Percentiles rank a stretch among this genome's conserved stretches.
Evolutionary conservation across 1,140 invertebrate species (phyloP).

Genomic region (Pogonognathellus flavescens): DNA sequence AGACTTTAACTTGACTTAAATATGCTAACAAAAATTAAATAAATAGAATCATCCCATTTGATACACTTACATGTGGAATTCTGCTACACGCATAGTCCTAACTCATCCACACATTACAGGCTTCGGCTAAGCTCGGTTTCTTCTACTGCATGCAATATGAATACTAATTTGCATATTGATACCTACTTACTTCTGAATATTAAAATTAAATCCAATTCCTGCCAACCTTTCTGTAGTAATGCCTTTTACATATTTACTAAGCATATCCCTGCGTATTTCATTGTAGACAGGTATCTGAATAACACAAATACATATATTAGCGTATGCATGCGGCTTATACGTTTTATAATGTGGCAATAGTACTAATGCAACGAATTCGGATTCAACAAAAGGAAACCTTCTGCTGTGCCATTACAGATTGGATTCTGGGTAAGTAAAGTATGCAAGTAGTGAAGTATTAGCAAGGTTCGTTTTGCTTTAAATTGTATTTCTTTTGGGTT

Average conservation of each 20-base stretch:
- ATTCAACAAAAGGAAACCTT: slow-evolving; percentile 5
- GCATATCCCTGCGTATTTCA: slow-evolving; percentile 11
- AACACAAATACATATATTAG: slow-evolving; percentile 2
- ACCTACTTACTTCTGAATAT: not conserved
- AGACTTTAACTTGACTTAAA: not conserved
- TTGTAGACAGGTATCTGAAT: not conserved
- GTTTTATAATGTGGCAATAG: not conserved
- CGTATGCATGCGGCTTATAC: not conserved
- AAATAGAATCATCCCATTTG: not conserved
- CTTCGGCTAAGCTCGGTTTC: not conserved
- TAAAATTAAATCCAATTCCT: not conserved
- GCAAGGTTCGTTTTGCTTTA: not conserved
- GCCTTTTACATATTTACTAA: not conserved
- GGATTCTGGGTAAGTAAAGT: slow-evolving; percentile 38
- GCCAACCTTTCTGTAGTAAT: not conserved
- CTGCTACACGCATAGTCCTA: not conserved
- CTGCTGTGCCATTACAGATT: slow-evolving; percentile 11
- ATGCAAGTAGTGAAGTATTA: slow-evolving; percentile 17
- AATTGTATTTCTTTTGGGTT: not conserved
- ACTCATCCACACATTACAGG: not conserved
- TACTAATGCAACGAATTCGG: not conserved
- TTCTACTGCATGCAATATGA: not conserved
- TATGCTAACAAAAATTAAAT: not conserved
- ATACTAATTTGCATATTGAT: not conserved
- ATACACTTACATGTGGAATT: not conserved